Evolutionary conservation across 1,140 invertebrate species (phyloP), one percentile per base, ranked within the genome.

Genomic region (Euwallacea similis): DNA sequence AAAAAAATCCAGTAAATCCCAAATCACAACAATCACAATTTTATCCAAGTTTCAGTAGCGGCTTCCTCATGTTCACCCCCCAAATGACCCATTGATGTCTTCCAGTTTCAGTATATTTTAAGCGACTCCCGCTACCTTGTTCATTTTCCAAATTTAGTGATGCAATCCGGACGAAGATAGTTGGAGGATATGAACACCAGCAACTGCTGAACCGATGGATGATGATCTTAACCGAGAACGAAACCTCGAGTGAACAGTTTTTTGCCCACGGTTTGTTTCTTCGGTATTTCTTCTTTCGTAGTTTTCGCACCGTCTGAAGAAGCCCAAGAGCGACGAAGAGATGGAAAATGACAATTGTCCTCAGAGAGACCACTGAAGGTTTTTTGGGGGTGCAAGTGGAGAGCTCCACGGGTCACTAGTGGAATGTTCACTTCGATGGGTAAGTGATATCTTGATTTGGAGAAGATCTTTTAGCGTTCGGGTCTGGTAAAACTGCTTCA

Each of bases 211-310:
- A 9, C 13, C 60, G 62, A 21, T 60, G 11, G 15, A 42, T 43
- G 68, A 60, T 42, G 50, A 64, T 54, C 61, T 46, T 54, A 21
- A 66, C 63, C 55, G 56, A 66, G 44, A 72, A 15, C 63, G 55
- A 72, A 72, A 72, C 46, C 55, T 54, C 54, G 41, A 72, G 44
- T 66, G 70, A 72, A 67, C 47, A 60, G 50, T 71, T 71, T 71
- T 71, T 71, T 63, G 41, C 47, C 47, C 11, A 7, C 43, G 42
- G 55, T 43, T 50, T 62, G 33, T 7, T 69, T 62, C 68, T 70
- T 70, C 59, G 60, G 60, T 13, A 42, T 55, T 66, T 58, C 70
- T 62, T 66, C 70, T 63, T 70, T 44, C 42, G 61, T 0, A 70
- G 61, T 70, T 70, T 70, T 70, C 54, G 68, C 60, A 70, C 11